Conservation (phyloP, 2,797 vertebrate species). For the Rhabdophis nuchalis region DNA sequence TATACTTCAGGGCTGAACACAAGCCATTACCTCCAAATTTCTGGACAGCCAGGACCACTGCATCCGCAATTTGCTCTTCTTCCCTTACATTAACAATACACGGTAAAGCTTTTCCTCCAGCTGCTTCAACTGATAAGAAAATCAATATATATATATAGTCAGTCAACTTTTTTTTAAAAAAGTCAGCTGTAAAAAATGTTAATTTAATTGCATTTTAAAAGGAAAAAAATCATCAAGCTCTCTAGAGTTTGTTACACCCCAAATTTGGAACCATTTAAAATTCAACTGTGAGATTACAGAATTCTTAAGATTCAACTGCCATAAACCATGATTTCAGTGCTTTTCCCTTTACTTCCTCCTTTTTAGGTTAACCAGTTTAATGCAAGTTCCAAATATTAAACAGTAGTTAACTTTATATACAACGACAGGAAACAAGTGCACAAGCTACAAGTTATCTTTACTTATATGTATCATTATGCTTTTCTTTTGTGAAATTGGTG, state of each 20-base stretch:
- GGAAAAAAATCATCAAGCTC: conserved; percentile 3
- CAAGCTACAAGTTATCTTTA: background rate
- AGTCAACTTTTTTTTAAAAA: background rate
- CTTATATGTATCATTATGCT: background rate
- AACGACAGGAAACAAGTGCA: background rate
- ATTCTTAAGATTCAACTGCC: background rate
- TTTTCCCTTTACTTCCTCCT: background rate
- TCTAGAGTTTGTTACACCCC: background rate
- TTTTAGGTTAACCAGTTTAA: background rate
- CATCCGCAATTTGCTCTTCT: conserved; percentile 82
- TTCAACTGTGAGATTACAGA: background rate
- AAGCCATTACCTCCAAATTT: conserved; percentile 84
- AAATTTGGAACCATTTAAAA: background rate
- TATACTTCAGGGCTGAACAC: background rate
- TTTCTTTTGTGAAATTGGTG: background rate
- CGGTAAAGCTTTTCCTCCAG: conserved; percentile 86
- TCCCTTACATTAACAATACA: conserved; percentile 92
- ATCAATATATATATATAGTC: background rate
- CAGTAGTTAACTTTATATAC: background rate
- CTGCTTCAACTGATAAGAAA: conserved; percentile 81
- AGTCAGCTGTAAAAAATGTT: background rate
- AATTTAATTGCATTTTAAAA: background rate
- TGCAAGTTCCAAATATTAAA: background rate
- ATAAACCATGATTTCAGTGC: background rate
- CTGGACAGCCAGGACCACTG: conserved; percentile 83